A percentile compares a stretch with the other conserved stretches of the same genome.
Evolutionary conservation across 2,888 invertebrate genomes (phyloP).

Genomic region (Dimorphilus gyrociliatus): DNA sequence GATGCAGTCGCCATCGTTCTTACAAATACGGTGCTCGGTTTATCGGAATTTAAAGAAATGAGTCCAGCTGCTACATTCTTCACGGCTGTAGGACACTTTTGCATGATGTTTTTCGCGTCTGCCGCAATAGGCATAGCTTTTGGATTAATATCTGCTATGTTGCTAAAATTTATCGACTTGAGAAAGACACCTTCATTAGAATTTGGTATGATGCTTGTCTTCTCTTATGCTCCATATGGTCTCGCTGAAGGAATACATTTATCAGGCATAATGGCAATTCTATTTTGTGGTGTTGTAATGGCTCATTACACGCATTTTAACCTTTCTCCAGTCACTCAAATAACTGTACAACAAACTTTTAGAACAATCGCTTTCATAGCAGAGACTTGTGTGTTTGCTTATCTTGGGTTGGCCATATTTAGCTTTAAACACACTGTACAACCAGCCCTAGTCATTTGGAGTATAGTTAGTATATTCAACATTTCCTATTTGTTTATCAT

Average conservation of each 20-base stretch:
- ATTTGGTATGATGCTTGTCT: constrained; percentile 94
- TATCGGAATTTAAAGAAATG: constrained; percentile 36
- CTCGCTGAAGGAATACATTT: constrained; percentile 88
- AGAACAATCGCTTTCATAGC: constrained; percentile 87
- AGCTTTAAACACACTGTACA: constrained; percentile 87
- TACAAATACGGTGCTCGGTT: constrained; percentile 49
- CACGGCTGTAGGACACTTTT: constrained; percentile 68
- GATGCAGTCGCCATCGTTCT: constrained; percentile 96
- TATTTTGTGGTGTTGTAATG: constrained; percentile 98
- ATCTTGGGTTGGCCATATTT: constrained; percentile 78
- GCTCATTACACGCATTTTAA: constrained; percentile 98
- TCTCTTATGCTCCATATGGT: constrained; percentile 94
- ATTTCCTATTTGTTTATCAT: too few species aligned
- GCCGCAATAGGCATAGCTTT: constrained; percentile 88
- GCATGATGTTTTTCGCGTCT: constrained; percentile 94
- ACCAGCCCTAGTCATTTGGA: constrained; percentile 76
- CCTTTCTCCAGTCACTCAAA: constrained; percentile 90
- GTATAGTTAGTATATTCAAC: constrained; percentile 48
- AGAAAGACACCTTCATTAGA: constrained; percentile 93
- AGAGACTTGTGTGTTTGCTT: constrained; percentile 97
- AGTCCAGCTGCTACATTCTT: constrained; percentile 52
- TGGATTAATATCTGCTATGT: constrained; percentile 56
- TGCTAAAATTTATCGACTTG: constrained; percentile 85
- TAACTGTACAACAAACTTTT: constrained; percentile 98
- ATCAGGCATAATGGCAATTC: constrained; percentile 95